Base-by-base conservation (phyloP, 1,140 invertebrate species). In the Drosophila teissieri region DNA sequence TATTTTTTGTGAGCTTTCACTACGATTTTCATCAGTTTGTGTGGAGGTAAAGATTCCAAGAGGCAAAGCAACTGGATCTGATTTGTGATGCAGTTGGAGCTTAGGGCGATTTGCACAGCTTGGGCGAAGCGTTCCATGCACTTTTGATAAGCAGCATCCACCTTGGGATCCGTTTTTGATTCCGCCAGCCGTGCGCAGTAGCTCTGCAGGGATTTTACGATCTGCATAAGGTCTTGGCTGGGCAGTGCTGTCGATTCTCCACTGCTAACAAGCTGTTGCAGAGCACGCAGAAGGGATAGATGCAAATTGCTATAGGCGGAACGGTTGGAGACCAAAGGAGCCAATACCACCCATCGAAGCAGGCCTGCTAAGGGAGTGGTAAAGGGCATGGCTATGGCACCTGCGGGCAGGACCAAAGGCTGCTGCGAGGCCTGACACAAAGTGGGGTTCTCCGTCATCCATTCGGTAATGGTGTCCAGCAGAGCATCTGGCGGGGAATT, bases 331-430 rank as follows among this genome's bases (percentile, higher is more conserved):
- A 92, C 81, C 4, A 96, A 78, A 1, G 95, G 95, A 12, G 95
- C 94, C 52, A 96, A 90, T 5, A 95, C 93, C 89, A 94, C 95
- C 95, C 95, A 96, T 45, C 94, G 94, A 56, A 97, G 94, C 4
- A 97, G 93, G 1, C 96, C 96, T 14, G 96, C 95, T 45, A 97
- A 94, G 0, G 96, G 96, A n/a, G 96, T 96, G 2, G 96, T 95
- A 2, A 96, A 95, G 14, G 96, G 95, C 96, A 97, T 97, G 0
- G 96, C 95, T 63, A 97, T 97, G 4, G 95, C 95, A 15, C 96
- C 96, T 40, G 93, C 94, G 0, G 96, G 96, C 27, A 97, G 85
- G 5, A 95, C 93, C 15, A 95, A 93, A 73, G 95, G 95, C 56
- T 95, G 95, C 68, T 97, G 94, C 1, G 96, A 95, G 10, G 95